A percentile compares a stretch with the other conserved stretches of the same genome.
Conservation (phyloP, 1,140 invertebrate species). For the Drosophila busckii region DNA sequence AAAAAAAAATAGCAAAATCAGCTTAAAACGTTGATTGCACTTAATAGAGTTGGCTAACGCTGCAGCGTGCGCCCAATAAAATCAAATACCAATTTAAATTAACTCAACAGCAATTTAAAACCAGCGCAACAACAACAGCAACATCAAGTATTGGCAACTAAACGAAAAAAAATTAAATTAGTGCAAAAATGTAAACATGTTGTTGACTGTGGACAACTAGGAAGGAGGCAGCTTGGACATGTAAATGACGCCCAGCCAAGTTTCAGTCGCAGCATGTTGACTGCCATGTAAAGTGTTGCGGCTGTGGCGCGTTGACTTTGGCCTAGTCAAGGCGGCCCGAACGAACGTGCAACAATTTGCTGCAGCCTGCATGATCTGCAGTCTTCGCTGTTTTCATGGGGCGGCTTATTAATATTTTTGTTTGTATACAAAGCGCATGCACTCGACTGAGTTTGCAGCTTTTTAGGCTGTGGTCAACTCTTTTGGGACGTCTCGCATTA, state of each 20-base stretch:
- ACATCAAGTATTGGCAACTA: conserved; percentile 43
- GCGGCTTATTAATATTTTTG: conserved; percentile 62
- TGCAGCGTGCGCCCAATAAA: conserved; percentile 59
- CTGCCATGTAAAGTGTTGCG: conserved; percentile 55
- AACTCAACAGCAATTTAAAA: conserved; percentile 74
- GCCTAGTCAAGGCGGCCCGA: neutral
- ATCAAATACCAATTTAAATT: conserved; percentile 77
- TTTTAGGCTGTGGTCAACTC: conserved; percentile 11
- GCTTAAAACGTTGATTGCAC: conserved; percentile 67
- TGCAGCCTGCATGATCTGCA: conserved; percentile 14
- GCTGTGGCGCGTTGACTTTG: conserved; percentile 7
- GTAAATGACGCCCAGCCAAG: conserved; percentile 74
- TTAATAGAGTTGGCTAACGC: conserved; percentile 68
- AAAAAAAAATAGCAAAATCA: conserved; percentile 53
- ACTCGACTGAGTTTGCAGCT: conserved; percentile 49
- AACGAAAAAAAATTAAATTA: conserved; percentile 74
- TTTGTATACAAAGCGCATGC: conserved; percentile 65
- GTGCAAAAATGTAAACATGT: conserved; percentile 76
- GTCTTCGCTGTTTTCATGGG: neutral
- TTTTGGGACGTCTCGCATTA: conserved; percentile 62
- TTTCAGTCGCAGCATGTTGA: conserved; percentile 66
- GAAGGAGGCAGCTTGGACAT: conserved; percentile 55
- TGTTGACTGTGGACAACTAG: conserved; percentile 41
- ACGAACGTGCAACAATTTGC: conserved; percentile 3
- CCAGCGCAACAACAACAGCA: conserved; percentile 30